Evolutionary conservation across 2,113 vertebrate genomes (phyloP).

Genomic region (Lipophrys pholis): DNA sequence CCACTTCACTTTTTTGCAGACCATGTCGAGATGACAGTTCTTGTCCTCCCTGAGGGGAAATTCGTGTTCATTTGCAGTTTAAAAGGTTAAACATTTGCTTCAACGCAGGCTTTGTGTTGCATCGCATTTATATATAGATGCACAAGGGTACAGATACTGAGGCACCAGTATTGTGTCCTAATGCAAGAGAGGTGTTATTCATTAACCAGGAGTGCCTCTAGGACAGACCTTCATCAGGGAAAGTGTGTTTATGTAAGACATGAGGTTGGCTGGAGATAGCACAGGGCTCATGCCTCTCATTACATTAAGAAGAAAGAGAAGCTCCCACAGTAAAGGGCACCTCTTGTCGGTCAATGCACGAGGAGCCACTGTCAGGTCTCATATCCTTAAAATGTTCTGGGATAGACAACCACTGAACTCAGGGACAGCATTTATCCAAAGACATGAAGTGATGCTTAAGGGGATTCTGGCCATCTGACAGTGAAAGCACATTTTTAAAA

Average conservation of each 20-base stretch:
- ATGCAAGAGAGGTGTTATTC: slow-evolving; percentile 70
- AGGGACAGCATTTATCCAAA: slow-evolving; percentile 29
- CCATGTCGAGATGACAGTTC: slow-evolving; percentile 29
- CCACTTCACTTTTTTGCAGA: slow-evolving; percentile 32
- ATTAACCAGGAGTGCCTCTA: slow-evolving; percentile 75
- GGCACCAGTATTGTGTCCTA: slow-evolving; percentile 49
- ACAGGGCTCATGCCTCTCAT: slow-evolving; percentile 69
- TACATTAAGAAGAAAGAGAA: slow-evolving; percentile 76
- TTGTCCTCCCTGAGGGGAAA: not conserved
- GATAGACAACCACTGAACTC: slow-evolving; percentile 34
- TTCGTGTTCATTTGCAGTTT: slow-evolving; percentile 31
- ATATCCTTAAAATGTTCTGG: slow-evolving; percentile 48
- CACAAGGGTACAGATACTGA: slow-evolving; percentile 34
- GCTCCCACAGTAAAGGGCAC: slow-evolving; percentile 41
- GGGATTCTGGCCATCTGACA: slow-evolving; percentile 30
- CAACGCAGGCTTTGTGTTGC: slow-evolving; percentile 7
- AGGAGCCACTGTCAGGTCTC: slow-evolving; percentile 45
- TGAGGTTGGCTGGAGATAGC: slow-evolving; percentile 57
- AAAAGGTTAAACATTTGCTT: slow-evolving; percentile 35
- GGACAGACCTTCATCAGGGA: slow-evolving; percentile 74
- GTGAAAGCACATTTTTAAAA: slow-evolving; percentile 27
- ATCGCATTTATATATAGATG: slow-evolving; percentile 17
- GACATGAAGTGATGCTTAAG: slow-evolving; percentile 18
- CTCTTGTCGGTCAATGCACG: slow-evolving; percentile 49
- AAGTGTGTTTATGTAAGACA: slow-evolving; percentile 79